Conservation (phyloP, 2,888 invertebrate genomes). For the Morpho deidamia region DNA sequence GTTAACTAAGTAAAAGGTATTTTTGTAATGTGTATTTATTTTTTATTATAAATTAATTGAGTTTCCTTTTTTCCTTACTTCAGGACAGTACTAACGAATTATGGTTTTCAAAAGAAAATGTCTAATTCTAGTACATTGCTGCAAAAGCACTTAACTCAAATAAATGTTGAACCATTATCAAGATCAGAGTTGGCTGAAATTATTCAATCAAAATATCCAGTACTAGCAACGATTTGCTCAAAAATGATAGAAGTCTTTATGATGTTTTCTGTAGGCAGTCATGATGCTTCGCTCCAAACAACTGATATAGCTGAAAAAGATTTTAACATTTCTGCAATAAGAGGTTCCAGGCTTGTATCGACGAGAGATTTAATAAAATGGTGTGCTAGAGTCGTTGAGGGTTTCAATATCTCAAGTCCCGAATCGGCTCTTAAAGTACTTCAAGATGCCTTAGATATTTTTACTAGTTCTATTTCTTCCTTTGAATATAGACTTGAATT, state of each 20-base stretch:
- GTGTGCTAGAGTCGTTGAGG: constrained; percentile 87
- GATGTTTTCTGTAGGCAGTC: constrained; percentile 86
- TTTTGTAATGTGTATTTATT: neutral
- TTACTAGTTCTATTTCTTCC: constrained; percentile 88
- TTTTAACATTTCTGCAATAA: constrained; percentile 43
- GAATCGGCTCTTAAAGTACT: constrained; percentile 84
- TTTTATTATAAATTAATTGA: neutral
- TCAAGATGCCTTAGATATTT: constrained; percentile 94
- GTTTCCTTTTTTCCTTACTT: constrained; percentile 1
- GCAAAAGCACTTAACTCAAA: constrained; percentile 89
- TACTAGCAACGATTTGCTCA: constrained; percentile 83
- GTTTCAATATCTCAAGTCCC: constrained; percentile 85
- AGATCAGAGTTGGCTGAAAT: constrained; percentile 86
- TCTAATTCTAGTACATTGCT: constrained; percentile 83
- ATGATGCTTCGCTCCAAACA: constrained; percentile 68
- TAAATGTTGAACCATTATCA: constrained; percentile 89
- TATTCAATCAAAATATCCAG: constrained; percentile 82
- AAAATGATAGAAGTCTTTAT: constrained; percentile 91
- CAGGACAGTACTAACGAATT: constrained; percentile 79
- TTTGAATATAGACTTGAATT: constrained; percentile 81
- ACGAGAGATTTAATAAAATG: constrained; percentile 95
- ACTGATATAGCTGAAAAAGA: constrained; percentile 44
- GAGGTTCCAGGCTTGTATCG: constrained; percentile 83
- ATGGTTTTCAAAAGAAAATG: constrained; percentile 80
- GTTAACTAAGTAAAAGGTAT: no score